Conservation (phyloP, 2,113 vertebrate species). For the Coryphaenoides rupestris region DNA sequence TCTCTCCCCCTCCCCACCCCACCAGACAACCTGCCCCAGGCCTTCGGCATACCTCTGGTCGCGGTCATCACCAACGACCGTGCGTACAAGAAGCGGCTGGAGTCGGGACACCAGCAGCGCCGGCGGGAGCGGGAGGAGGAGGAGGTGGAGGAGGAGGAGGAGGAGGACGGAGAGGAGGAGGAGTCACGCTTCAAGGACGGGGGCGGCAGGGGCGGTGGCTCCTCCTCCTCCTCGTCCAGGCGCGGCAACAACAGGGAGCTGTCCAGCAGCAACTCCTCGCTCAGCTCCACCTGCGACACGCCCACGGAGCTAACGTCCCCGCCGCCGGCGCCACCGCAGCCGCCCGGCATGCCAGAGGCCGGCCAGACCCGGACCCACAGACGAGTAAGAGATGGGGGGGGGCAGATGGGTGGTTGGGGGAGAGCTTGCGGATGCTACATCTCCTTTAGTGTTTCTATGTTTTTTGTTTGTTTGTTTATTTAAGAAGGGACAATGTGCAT, state of each 20-base stretch:
- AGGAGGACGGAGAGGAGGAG: conserved; percentile 84
- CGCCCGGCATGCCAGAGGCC: conserved; percentile 79
- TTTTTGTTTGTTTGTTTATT: too few species aligned
- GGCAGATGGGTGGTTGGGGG: too few species aligned
- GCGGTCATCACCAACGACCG: conserved; percentile 95
- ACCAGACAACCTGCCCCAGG: conserved; percentile 87
- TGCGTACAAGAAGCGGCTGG: conserved; percentile 87
- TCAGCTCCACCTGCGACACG: conserved; percentile 95
- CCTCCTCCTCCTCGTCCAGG: conserved; percentile 81
- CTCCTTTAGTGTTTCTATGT: too few species aligned
- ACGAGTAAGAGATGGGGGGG: conserved; percentile 88
- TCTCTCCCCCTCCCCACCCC: too few species aligned
- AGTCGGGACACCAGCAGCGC: too few species aligned
- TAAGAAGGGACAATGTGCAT: too few species aligned
- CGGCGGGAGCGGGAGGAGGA: too few species aligned
- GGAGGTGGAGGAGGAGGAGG: conserved; percentile 84
- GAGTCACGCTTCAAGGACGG: conserved; percentile 87
- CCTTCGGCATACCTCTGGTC: conserved; percentile 91
- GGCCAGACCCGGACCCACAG: conserved; percentile 81
- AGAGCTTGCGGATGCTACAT: too few species aligned
- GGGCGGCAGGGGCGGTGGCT: too few species aligned
- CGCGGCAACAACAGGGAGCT: conserved; percentile 88
- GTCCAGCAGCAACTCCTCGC: conserved; percentile 98
- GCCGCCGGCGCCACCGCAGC: too few species aligned
- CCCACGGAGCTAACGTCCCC: too few species aligned